These are phyloP conservation scores for Lysandra bellargus DNA, from an alignment of 2,888 invertebrate genomes.

Conservation along the genomic window DNA sequence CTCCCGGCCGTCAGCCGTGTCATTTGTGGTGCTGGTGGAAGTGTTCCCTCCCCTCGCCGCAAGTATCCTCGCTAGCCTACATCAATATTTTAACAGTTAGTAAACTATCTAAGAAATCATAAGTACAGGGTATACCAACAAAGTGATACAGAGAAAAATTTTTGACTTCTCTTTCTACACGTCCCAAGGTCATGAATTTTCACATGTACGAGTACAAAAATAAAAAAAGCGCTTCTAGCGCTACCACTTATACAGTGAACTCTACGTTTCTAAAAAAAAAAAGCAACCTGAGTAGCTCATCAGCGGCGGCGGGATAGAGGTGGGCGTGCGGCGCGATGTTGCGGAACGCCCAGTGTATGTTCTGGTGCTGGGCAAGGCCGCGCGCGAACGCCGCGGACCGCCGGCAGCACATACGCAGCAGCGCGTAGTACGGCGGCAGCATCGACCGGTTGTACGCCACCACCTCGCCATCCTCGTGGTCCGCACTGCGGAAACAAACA, in stretches of 20 bases:
- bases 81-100: not conserved
- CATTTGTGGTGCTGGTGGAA: conserved; percentile 86
- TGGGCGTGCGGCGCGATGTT: conserved; percentile 98
- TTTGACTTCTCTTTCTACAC: no score
- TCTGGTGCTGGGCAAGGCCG: conserved; percentile 94
- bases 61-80: conserved; percentile 89
- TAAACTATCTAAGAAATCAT: not conserved
- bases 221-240: no score
- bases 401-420: conserved; percentile 93
- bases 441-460: conserved; percentile 96
- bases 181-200: no score
- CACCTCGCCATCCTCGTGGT: conserved; percentile 97
- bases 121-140: no score
- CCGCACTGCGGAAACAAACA: conserved; percentile 83
- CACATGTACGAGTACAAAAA: no score
- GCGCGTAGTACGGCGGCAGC: conserved; percentile 95
- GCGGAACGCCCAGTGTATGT: conserved; percentile 97
- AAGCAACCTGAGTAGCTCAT: conserved; percentile 88
- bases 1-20: conserved; percentile 83
- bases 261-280: not conserved
- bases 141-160: no score
- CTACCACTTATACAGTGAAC: not conserved
- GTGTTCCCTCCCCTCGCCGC: conserved; percentile 86
- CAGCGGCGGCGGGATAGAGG: conserved; percentile 94
- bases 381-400: conserved; percentile 92